A percentile compares a stretch with the other conserved stretches of the same genome.
These are phyloP conservation scores for Oscheius myriophilus DNA, from an alignment of 2,888 invertebrate genomes.

Conservation along the genomic window DNA sequence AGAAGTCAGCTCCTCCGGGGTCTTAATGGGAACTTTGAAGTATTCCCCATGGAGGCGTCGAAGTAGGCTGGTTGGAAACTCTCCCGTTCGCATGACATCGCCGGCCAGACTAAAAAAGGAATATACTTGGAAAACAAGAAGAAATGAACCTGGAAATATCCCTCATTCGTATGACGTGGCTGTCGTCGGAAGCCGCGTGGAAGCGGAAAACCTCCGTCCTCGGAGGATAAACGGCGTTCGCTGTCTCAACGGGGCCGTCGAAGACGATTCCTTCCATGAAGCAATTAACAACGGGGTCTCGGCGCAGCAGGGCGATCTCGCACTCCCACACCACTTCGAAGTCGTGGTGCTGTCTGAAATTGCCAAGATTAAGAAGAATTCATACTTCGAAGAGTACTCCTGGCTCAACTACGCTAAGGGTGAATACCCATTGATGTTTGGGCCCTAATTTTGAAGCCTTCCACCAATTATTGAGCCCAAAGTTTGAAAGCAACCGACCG, in stretches of 20 bases:
- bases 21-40: slow-evolving; percentile 14
- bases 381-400: too few relatives aligned
- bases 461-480: too few relatives aligned
- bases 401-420: too few relatives aligned
- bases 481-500: too few relatives aligned
- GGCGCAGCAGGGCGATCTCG: slow-evolving; percentile 13
- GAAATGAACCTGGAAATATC: slow-evolving; percentile 5
- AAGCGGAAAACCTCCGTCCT: slow-evolving; percentile 25
- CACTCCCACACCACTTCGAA: slow-evolving; percentile 34
- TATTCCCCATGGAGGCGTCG: slow-evolving; percentile 17
- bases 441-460: too few relatives aligned
- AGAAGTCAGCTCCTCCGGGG: background rate
- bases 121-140: too few relatives aligned
- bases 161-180: slow-evolving; percentile 7
- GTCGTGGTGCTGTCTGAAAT: slow-evolving; percentile 14
- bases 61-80: slow-evolving; percentile 18
- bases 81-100: slow-evolving; percentile 17
- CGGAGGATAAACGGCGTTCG: slow-evolving; percentile 17
- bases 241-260: slow-evolving; percentile 22
- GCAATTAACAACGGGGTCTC: background rate
- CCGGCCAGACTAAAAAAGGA: slow-evolving; percentile 21
- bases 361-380: background rate
- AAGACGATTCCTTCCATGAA: slow-evolving; percentile 16
- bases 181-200: background rate
- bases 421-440: too few relatives aligned